phyloP scores from a whole-genome alignment of 2,888 invertebrate genomes.

The Pachycephus smyrnensis region DNA sequence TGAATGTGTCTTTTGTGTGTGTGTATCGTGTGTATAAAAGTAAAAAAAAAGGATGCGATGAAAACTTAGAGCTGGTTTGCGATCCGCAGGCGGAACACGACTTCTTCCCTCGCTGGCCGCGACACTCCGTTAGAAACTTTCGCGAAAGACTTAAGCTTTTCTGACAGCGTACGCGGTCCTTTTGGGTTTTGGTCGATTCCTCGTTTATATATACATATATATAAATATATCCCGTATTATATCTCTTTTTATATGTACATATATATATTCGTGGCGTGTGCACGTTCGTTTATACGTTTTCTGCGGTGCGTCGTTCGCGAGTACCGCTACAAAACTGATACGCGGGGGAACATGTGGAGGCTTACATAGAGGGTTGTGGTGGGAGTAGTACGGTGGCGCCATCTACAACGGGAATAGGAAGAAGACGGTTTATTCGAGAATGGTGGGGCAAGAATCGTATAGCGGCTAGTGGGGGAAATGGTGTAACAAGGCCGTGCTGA shows the following conservation, averaged over 20 bases:
- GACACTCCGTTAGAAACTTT: not conserved
- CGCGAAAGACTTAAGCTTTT: not conserved
- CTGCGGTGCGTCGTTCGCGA: constrained; percentile 48
- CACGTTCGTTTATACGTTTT: constrained; percentile 20
- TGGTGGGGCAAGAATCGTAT: constrained; percentile 14
- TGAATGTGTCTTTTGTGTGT: not conserved
- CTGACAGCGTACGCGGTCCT: not conserved
- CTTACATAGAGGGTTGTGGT: constrained; percentile 55
- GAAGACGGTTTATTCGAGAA: constrained; percentile 1
- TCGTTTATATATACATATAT: constrained; percentile 2
- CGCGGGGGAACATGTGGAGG: constrained; percentile 62
- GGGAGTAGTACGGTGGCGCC: constrained; percentile 25
- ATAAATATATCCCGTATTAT: not conserved
- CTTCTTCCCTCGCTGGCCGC: not conserved
- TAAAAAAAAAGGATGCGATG: not conserved
- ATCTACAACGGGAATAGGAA: constrained; percentile 3
- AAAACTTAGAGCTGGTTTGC: not conserved
- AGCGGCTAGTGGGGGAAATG: constrained; percentile 15
- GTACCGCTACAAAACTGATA: constrained; percentile 63
- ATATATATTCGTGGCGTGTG: constrained; percentile 18
- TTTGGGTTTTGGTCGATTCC: not conserved
- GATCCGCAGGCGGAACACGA: not conserved
- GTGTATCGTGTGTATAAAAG: constrained; percentile 3
- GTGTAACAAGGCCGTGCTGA: constrained; percentile 36
- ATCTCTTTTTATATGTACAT: not conserved